A percentile compares a stretch with the other conserved stretches of the same genome.
phyloP scores from a whole-genome alignment of 2,113 vertebrate species.

The Butorides virescens region DNA sequence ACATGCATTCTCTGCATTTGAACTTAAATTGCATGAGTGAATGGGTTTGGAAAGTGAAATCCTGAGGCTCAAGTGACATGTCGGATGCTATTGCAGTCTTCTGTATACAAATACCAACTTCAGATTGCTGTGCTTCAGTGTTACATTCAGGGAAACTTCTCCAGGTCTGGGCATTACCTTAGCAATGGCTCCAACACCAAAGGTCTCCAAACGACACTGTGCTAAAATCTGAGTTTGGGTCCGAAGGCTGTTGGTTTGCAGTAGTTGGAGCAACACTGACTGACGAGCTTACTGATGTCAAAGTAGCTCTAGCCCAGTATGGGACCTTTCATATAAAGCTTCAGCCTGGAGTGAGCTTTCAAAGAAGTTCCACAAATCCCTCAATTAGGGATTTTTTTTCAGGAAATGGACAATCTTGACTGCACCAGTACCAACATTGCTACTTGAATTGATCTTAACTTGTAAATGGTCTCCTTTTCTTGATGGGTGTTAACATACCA shows the following conservation, averaged over 20 bases:
- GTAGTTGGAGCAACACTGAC: not conserved
- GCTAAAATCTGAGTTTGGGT: not conserved
- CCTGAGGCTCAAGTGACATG: slow-evolving; percentile 68
- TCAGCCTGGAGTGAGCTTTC: slow-evolving; percentile 69
- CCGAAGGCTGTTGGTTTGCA: not conserved
- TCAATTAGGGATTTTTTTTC: slow-evolving; percentile 9
- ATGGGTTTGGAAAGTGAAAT: slow-evolving; percentile 66
- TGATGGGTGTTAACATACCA: slow-evolving; percentile 74
- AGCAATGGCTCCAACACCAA: not conserved
- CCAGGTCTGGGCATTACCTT: not conserved
- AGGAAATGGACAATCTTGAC: slow-evolving; percentile 69
- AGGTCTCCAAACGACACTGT: not conserved
- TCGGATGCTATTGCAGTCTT: slow-evolving; percentile 68
- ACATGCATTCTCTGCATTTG: slow-evolving; percentile 64
- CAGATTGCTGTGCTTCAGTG: not conserved
- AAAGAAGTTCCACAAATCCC: slow-evolving; percentile 68
- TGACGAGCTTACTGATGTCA: not conserved
- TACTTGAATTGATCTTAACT: slow-evolving; percentile 73
- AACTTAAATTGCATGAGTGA: slow-evolving; percentile 67
- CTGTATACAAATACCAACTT: not conserved
- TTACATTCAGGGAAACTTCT: not conserved
- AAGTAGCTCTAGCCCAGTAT: slow-evolving; percentile 40
- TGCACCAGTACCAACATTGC: slow-evolving; percentile 76
- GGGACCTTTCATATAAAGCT: slow-evolving; percentile 54
- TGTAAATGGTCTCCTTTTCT: slow-evolving; percentile 71